These are phyloP conservation scores for Urophycis tenuis DNA, from an alignment of 2,797 vertebrate genomes.

Conservation along the genomic window DNA sequence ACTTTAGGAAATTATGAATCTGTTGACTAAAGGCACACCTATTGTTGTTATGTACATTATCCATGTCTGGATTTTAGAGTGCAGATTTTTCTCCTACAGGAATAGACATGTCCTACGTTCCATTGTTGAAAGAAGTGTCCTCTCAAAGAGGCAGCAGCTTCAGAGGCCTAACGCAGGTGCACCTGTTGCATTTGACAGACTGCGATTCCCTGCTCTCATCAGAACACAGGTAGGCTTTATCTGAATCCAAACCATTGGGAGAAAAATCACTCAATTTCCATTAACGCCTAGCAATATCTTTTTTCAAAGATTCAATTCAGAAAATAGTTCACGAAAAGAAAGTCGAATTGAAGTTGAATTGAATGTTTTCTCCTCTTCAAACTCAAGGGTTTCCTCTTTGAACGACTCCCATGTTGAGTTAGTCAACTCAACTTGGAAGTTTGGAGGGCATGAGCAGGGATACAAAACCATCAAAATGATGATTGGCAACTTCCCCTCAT, in stretches of 20 bases:
- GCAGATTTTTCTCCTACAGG: conserved; percentile 36
- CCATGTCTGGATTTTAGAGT: neutral
- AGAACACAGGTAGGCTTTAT: conserved; percentile 41
- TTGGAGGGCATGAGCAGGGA: conserved; percentile 44
- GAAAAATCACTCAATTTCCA: too few relatives aligned
- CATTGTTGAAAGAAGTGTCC: conserved; percentile 46
- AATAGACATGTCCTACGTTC: conserved; percentile 30
- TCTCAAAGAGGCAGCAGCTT: conserved; percentile 30
- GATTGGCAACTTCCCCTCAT: conserved; percentile 52
- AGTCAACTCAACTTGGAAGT: conserved; percentile 67
- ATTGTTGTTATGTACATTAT: neutral
- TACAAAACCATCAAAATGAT: conserved; percentile 34
- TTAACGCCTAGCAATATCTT: neutral
- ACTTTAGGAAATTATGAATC: neutral
- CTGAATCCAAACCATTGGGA: neutral
- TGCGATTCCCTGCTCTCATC: conserved; percentile 31
- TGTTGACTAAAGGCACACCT: neutral
- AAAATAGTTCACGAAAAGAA: neutral
- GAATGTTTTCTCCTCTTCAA: neutral
- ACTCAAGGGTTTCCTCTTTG: conserved; percentile 49
- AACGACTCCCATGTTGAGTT: conserved; percentile 49
- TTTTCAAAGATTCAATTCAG: neutral
- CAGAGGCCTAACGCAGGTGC: conserved; percentile 8
- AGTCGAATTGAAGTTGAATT: too few relatives aligned
- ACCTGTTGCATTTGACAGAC: conserved; percentile 55